Evolutionary conservation across 2,888 invertebrate species (phyloP).

Genomic region (Caenorhabditis parvicauda): DNA sequence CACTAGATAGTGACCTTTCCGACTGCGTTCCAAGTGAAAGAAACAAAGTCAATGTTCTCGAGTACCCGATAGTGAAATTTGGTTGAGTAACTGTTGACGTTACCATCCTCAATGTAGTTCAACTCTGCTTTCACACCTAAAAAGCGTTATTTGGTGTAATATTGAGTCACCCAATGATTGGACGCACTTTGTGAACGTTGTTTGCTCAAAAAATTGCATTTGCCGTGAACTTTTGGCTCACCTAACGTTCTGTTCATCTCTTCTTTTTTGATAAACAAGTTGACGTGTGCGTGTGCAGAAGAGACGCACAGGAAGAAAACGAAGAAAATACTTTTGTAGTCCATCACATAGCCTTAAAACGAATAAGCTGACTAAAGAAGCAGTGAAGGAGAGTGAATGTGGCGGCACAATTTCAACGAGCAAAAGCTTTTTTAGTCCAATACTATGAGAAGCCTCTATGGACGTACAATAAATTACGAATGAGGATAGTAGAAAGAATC

Average conservation of each 20-base stretch:
- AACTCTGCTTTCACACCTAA: constrained; percentile 56
- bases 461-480: too few species aligned
- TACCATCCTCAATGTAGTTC: constrained; percentile 55
- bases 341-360: background rate
- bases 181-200: too few species aligned
- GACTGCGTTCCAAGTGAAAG: constrained; percentile 54
- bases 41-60: constrained; percentile 48
- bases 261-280: constrained; percentile 54
- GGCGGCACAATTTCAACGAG: too few species aligned
- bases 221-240: constrained; percentile 18
- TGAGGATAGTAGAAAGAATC: too few species aligned
- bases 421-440: too few species aligned
- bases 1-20: constrained; percentile 16
- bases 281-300: constrained; percentile 29
- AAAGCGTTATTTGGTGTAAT: constrained; percentile 7
- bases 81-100: constrained; percentile 53
- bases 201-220: background rate
- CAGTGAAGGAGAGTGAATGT: background rate
- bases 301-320: background rate
- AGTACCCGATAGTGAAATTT: constrained; percentile 56
- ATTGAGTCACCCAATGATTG: background rate
- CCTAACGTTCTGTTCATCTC: constrained; percentile 61
- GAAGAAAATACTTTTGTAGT: background rate
- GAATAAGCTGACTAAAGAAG: background rate
- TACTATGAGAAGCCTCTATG: too few species aligned